These are phyloP conservation scores for Mythimna impura DNA, from an alignment of 2,888 invertebrate species.

Conservation along the genomic window DNA sequence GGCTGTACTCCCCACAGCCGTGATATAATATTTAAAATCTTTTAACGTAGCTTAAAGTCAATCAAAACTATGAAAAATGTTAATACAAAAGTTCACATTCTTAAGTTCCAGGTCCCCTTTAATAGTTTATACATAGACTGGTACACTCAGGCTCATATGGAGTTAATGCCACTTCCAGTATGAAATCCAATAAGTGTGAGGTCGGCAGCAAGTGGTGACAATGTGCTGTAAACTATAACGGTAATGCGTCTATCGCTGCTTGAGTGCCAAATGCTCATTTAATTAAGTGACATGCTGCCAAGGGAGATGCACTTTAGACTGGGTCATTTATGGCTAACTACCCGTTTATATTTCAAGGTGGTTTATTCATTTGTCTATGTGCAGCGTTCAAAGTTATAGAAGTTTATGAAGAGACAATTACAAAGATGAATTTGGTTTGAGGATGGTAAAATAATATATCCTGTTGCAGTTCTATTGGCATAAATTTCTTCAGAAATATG, in stretches of 20 bases:
- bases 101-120: not conserved
- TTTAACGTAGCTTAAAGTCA: not conserved
- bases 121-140: slow-evolving; percentile 26
- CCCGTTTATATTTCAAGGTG: slow-evolving; percentile 12
- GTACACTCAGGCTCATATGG: slow-evolving; percentile 41
- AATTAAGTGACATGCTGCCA: slow-evolving; percentile 70
- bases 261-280: slow-evolving; percentile 77
- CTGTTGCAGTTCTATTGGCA: no score
- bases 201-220: slow-evolving; percentile 75
- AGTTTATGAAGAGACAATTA: not conserved
- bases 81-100: slow-evolving; percentile 9
- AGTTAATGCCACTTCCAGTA: slow-evolving; percentile 63
- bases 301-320: slow-evolving; percentile 44
- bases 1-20: not conserved
- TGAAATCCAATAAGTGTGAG: slow-evolving; percentile 75
- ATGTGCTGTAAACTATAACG: slow-evolving; percentile 72
- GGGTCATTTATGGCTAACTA: slow-evolving; percentile 22
- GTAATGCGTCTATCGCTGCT: slow-evolving; percentile 59
- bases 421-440: no score
- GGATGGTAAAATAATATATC: no score
- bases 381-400: not conserved
- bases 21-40: not conserved
- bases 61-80: not conserved
- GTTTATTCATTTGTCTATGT: not conserved
- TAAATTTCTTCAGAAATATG: no score